These are phyloP conservation scores for Heliothis peltigera DNA, from an alignment of 2,888 invertebrate species.

Conservation along the genomic window DNA sequence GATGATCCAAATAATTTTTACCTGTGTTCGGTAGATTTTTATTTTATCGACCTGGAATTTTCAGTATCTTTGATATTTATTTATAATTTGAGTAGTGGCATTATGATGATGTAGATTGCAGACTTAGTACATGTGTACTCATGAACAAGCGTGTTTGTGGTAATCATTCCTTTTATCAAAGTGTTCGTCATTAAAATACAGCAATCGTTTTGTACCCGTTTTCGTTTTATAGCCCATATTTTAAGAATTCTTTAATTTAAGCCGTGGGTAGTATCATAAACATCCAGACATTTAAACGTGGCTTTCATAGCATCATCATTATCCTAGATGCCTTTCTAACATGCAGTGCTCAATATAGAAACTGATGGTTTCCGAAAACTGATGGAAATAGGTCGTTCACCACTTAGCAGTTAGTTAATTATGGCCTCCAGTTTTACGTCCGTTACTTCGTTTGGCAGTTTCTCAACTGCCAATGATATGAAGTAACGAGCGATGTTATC, in stretches of 20 bases:
- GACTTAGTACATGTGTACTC: not conserved
- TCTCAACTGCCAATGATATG: conserved; percentile 48
- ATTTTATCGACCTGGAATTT: conserved; percentile 6
- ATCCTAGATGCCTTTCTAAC: conserved; percentile 10
- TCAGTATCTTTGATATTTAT: not conserved
- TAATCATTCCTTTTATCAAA: conserved; percentile 26
- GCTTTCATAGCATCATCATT: not conserved
- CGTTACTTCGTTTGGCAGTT: conserved; percentile 54
- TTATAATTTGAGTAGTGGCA: not conserved
- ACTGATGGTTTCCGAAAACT: conserved; percentile 41
- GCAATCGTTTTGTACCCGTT: conserved; percentile 3
- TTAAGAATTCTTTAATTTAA: not conserved
- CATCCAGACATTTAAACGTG: no score
- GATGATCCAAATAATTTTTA: conserved; percentile 5
- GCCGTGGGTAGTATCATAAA: conserved; percentile 5
- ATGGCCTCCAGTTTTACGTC: conserved; percentile 36
- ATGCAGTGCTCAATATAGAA: conserved; percentile 22
- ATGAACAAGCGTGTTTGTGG: conserved; percentile 12
- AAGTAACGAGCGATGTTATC: conserved; percentile 36
- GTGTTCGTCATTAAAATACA: not conserved
- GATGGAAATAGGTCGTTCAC: conserved; percentile 37
- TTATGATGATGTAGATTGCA: conserved; percentile 11
- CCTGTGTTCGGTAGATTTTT: conserved; percentile 5
- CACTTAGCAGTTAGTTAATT: conserved; percentile 54
- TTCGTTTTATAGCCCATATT: conserved; percentile 4